Conservation (phyloP, 2,113 vertebrate species). For the Lycaon pictus region DNA sequence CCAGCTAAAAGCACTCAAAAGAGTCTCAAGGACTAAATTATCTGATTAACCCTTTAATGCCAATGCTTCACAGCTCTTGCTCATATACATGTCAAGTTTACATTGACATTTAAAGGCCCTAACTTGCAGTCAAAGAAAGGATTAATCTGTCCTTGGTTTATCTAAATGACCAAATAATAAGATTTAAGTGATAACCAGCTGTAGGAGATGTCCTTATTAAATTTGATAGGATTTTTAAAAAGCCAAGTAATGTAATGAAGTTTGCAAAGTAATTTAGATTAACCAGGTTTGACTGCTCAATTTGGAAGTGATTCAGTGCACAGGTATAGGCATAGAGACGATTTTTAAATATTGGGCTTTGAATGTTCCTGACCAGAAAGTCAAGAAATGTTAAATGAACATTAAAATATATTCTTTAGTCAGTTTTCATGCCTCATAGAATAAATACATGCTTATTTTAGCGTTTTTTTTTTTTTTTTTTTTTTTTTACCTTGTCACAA, state of each 20-base stretch:
- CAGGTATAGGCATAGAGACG: constrained; percentile 48
- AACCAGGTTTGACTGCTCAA: constrained; percentile 81
- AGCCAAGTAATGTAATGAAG: constrained; percentile 80
- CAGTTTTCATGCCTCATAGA: constrained; percentile 7
- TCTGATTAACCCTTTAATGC: constrained; percentile 75
- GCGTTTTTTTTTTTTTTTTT: background rate
- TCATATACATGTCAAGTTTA: constrained; percentile 41
- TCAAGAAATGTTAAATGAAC: constrained; percentile 31
- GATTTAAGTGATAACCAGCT: constrained; percentile 77
- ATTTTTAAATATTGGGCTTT: constrained; percentile 66
- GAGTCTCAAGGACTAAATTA: constrained; percentile 68
- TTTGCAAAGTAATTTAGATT: constrained; percentile 81
- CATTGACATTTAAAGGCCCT: constrained; percentile 64
- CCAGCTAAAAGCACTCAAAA: constrained; percentile 61
- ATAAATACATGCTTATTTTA: background rate
- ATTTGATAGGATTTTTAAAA: constrained; percentile 78
- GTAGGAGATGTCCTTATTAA: constrained; percentile 78
- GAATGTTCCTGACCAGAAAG: constrained; percentile 55
- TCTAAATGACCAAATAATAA: constrained; percentile 79
- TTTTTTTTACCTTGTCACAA: background rate
- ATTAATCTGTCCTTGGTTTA: constrained; percentile 76
- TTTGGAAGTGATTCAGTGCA: constrained; percentile 73
- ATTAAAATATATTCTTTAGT: constrained; percentile 27
- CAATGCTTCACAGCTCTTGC: constrained; percentile 13
- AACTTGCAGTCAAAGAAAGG: constrained; percentile 55